Percentiles rank a stretch among this genome's conserved stretches.
phyloP scores from a whole-genome alignment of 2,113 vertebrate species.

The Panthera tigris region DNA sequence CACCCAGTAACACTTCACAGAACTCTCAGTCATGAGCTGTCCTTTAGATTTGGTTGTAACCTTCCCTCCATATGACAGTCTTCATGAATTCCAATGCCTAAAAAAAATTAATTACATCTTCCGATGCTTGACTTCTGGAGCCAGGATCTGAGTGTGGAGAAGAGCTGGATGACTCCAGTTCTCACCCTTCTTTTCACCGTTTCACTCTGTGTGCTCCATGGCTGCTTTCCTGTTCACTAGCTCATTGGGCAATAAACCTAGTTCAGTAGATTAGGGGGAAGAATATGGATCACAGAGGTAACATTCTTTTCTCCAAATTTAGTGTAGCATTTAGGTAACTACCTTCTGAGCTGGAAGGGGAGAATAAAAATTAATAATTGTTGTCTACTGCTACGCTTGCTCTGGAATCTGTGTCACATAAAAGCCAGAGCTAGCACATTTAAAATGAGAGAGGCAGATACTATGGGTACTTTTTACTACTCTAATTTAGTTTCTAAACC shows the following conservation, averaged over 20 bases:
- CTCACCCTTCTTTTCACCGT: neutral
- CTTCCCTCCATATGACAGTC: neutral
- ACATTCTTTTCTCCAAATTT: neutral
- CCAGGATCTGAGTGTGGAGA: neutral
- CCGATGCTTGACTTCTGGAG: neutral
- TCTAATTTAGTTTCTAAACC: neutral
- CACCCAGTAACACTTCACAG: neutral
- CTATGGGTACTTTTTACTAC: neutral
- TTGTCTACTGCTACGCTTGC: neutral
- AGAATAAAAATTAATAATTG: neutral
- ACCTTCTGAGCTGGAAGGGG: neutral
- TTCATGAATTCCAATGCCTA: neutral
- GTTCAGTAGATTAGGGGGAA: neutral
- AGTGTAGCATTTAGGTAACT: neutral
- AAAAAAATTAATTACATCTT: neutral
- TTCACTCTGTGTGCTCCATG: accelerated
- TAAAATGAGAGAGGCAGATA: neutral
- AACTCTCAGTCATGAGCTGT: neutral
- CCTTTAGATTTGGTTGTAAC: neutral
- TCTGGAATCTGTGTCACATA: neutral
- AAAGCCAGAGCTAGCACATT: neutral
- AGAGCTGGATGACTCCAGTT: neutral
- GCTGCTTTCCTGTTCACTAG: neutral
- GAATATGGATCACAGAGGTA: neutral
- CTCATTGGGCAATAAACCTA: neutral